Percentiles rank a stretch among this genome's conserved stretches.
These are phyloP conservation scores for Brachypterus glaber DNA, from an alignment of 2,888 invertebrate genomes.

Conservation along the genomic window DNA sequence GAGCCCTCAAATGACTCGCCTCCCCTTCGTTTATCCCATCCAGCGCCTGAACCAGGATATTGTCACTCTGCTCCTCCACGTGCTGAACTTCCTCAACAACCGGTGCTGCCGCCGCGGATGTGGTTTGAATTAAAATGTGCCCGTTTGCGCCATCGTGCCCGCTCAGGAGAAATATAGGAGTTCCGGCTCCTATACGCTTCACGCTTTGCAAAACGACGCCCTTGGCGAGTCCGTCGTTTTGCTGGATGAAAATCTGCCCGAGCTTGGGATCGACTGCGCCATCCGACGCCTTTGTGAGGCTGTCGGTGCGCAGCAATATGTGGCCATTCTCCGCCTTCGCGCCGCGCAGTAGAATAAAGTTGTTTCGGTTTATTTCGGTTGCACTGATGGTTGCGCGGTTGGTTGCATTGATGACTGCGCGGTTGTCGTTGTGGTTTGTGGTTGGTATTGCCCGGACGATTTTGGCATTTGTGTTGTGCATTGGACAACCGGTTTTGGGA, in stretches of 20 bases:
- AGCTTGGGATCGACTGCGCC: slow-evolving; percentile 32
- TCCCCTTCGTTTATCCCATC: slow-evolving; percentile 33
- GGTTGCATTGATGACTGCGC: slow-evolving; percentile 18
- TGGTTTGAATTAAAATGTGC: slow-evolving; percentile 33
- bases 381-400: slow-evolving; percentile 24
- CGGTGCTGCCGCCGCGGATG: slow-evolving; percentile 29
- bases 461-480: slow-evolving; percentile 33
- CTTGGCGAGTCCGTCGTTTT: slow-evolving; percentile 33
- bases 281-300: slow-evolving; percentile 25
- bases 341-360: slow-evolving; percentile 34
- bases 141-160: slow-evolving; percentile 34
- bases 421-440: slow-evolving; percentile 24
- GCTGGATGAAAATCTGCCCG: slow-evolving; percentile 37
- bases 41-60: slow-evolving; percentile 32
- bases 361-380: slow-evolving; percentile 32
- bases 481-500: slow-evolving; percentile 24
- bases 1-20: slow-evolving; percentile 25
- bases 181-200: slow-evolving; percentile 34
- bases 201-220: slow-evolving; percentile 38
- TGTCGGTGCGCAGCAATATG: slow-evolving; percentile 34
- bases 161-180: slow-evolving; percentile 37
- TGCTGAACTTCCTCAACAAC: slow-evolving; percentile 25
- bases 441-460: slow-evolving; percentile 28
- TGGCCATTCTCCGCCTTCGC: slow-evolving; percentile 33
- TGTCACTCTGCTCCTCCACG: slow-evolving; percentile 25